Evolutionary conservation across 2,797 vertebrate genomes (phyloP).

Genomic region (Leuciscus waleckii): DNA sequence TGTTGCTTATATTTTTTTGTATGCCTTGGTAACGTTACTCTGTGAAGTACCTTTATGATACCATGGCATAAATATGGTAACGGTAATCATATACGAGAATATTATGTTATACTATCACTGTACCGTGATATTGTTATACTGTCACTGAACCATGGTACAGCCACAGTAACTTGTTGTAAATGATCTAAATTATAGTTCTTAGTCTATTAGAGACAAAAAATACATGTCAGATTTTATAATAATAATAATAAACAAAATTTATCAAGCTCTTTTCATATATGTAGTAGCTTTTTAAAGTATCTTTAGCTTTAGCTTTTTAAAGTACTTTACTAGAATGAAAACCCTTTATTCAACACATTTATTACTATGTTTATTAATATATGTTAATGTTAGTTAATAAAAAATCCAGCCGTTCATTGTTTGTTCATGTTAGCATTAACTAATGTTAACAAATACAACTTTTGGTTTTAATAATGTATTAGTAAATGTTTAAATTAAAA

Average conservation of each 20-base stretch:
- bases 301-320: no score
- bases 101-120: neutral
- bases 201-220: neutral
- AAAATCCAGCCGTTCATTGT: no score
- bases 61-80: no score
- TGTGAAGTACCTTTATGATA: neutral
- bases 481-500: no score
- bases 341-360: neutral
- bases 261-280: neutral
- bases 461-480: no score
- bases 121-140: no score
- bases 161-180: neutral
- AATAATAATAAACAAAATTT: neutral
- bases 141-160: neutral
- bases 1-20: neutral
- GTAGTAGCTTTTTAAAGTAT: no score
- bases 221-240: no score
- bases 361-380: no score
- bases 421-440: no score
- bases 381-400: no score
- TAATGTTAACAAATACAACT: no score
- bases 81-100: neutral
- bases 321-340: neutral
- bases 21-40: neutral
- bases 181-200: neutral